Evolutionary conservation across 2,113 vertebrate genomes (phyloP).

Genomic region (Hypocryptadius cinnamomeus): DNA sequence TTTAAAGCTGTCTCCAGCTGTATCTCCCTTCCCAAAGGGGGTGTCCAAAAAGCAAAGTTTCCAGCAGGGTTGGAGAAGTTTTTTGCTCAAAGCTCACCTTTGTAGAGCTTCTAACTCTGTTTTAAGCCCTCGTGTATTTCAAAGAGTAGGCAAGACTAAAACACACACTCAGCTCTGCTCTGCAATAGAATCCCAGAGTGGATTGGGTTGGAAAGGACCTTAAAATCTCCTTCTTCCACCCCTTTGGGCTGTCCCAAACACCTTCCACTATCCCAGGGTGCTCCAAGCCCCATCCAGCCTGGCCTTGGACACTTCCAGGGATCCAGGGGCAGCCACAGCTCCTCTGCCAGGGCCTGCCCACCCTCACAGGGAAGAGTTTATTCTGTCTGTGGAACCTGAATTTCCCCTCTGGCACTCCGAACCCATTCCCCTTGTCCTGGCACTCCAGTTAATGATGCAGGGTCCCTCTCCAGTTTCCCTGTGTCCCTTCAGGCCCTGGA

Average conservation of each 20-base stretch:
- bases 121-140: background rate
- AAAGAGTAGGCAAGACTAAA: background rate
- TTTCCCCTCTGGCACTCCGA: rapidly evolving
- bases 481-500: background rate
- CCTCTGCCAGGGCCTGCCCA: background rate
- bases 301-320: background rate
- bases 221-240: background rate
- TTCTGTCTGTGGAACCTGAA: background rate
- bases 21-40: background rate
- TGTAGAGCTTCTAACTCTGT: background rate
- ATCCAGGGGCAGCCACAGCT: background rate
- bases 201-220: background rate
- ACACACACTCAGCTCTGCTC: background rate
- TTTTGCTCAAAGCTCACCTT: background rate
- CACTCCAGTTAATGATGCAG: background rate
- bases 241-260: background rate
- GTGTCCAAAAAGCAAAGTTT: background rate
- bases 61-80: background rate
- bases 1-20: background rate
- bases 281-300: background rate
- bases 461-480: background rate
- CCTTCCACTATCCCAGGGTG: background rate
- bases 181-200: background rate
- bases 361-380: background rate
- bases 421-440: rapidly evolving